Percentiles rank a stretch among this genome's conserved stretches.
Evolutionary conservation across 2,113 vertebrate species (phyloP).

Genomic region (Hydrochoerus hydrochaeris): DNA sequence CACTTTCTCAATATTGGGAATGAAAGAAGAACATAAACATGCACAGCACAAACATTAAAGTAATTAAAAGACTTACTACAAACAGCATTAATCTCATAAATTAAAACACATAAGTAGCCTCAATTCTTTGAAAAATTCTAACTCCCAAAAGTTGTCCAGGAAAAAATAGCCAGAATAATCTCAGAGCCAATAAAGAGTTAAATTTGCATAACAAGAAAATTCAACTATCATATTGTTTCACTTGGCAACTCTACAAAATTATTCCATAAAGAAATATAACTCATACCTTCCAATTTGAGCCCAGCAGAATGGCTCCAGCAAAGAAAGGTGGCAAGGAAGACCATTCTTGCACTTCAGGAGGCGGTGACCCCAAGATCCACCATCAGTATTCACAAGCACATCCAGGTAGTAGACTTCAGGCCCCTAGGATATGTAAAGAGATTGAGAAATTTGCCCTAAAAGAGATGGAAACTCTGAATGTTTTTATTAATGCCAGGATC

Average conservation of each 20-base stretch:
- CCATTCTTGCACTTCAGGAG: neutral
- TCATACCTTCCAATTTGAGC: neutral
- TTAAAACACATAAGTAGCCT: neutral
- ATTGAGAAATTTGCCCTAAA: neutral
- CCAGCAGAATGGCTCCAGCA: neutral
- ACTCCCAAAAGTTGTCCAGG: neutral
- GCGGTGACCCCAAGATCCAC: neutral
- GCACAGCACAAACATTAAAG: neutral
- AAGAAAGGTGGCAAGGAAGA: neutral
- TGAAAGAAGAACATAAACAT: neutral
- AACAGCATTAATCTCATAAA: neutral
- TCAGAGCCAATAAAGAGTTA: neutral
- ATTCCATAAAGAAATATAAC: neutral
- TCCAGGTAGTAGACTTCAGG: neutral
- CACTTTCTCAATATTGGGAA: neutral
- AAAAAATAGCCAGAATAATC: neutral
- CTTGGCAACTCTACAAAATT: neutral
- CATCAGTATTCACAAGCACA: neutral
- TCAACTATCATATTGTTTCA: neutral
- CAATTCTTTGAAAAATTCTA: slow-evolving; percentile 26
- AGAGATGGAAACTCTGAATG: neutral
- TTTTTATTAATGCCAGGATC: neutral
- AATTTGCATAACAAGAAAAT: neutral
- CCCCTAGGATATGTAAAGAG: neutral
- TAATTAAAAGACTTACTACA: neutral